Evolutionary conservation across 2,797 vertebrate genomes (phyloP).

Genomic region (Gymnoscopelus braueri): DNA sequence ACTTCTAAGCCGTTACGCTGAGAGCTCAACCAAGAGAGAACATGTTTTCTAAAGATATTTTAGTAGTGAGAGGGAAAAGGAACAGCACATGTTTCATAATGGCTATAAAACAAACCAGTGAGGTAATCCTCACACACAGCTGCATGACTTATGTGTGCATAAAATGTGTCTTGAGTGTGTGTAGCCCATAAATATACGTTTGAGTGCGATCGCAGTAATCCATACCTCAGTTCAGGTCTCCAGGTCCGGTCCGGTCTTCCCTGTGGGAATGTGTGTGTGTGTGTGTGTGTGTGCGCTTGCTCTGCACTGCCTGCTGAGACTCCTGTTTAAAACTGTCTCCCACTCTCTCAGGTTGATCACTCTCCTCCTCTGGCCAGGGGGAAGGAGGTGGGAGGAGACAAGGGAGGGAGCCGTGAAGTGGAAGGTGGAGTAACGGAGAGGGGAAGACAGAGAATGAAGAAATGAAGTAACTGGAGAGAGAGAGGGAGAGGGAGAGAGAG

Average conservation of each 20-base stretch:
- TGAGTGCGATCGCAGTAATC: background rate
- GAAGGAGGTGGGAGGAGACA: slow-evolving; percentile 56
- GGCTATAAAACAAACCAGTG: slow-evolving; percentile 48
- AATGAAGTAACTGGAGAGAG: slow-evolving; percentile 35
- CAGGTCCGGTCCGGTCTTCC: slow-evolving; percentile 35
- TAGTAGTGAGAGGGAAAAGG: slow-evolving; percentile 8
- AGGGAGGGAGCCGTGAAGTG: slow-evolving; percentile 51
- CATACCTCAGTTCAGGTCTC: slow-evolving; percentile 57
- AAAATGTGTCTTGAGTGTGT: slow-evolving; percentile 13
- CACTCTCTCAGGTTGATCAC: slow-evolving; percentile 74
- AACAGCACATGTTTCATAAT: slow-evolving; percentile 19
- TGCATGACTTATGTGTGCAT: slow-evolving; percentile 20
- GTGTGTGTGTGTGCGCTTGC: slow-evolving; percentile 28
- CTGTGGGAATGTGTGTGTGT: slow-evolving; percentile 19
- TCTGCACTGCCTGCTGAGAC: slow-evolving; percentile 38
- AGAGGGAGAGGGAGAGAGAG: slow-evolving; percentile 52
- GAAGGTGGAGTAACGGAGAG: slow-evolving; percentile 33
- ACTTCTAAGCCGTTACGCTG: too few relatives aligned
- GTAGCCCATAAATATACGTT: background rate
- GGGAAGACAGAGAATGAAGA: slow-evolving; percentile 41
- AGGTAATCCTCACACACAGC: slow-evolving; percentile 45
- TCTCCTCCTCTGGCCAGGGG: slow-evolving; percentile 64
- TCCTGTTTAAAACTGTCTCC: slow-evolving; percentile 72
- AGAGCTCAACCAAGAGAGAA: too few relatives aligned
- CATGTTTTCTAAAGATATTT: too few relatives aligned